Conservation (phyloP, 2,888 invertebrate genomes). For the Nymphalis c-album region DNA sequence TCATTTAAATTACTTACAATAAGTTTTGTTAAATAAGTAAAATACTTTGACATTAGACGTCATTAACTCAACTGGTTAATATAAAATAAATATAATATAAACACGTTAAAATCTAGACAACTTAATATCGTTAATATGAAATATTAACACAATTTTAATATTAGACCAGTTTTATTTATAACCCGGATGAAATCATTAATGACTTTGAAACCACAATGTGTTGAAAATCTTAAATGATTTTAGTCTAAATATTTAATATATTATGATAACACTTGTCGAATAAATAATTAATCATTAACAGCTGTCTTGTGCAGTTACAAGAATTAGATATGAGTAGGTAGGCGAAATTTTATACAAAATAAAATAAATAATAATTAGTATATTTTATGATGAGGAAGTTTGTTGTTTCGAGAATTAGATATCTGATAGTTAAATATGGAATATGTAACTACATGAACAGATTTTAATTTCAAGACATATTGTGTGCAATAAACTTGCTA, state of each 20-base stretch:
- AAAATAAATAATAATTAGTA: too few relatives aligned
- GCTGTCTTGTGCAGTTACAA: background rate
- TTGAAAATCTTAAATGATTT: background rate
- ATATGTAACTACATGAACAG: too few relatives aligned
- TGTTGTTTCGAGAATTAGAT: too few relatives aligned
- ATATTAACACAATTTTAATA: conserved; percentile 22
- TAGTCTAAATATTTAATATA: background rate
- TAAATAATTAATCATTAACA: background rate
- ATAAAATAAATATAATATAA: conserved; percentile 24
- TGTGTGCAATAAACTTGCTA: too few relatives aligned
- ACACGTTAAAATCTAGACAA: conserved; percentile 17
- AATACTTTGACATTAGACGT: conserved; percentile 34
- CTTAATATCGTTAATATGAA: conserved; percentile 23
- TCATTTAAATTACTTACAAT: too few relatives aligned
- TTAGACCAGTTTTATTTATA: conserved; percentile 10
- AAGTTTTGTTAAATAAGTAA: background rate
- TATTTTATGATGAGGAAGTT: too few relatives aligned
- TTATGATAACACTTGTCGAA: background rate
- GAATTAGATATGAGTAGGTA: background rate
- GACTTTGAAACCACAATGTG: background rate
- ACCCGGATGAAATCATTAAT: conserved; percentile 15
- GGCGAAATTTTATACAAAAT: too few relatives aligned
- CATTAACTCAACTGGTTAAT: conserved; percentile 25
- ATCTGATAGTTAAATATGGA: too few relatives aligned
- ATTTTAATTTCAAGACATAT: too few relatives aligned